phyloP scores from a whole-genome alignment of 2,888 invertebrate genomes.

The Byasa hedistus region DNA sequence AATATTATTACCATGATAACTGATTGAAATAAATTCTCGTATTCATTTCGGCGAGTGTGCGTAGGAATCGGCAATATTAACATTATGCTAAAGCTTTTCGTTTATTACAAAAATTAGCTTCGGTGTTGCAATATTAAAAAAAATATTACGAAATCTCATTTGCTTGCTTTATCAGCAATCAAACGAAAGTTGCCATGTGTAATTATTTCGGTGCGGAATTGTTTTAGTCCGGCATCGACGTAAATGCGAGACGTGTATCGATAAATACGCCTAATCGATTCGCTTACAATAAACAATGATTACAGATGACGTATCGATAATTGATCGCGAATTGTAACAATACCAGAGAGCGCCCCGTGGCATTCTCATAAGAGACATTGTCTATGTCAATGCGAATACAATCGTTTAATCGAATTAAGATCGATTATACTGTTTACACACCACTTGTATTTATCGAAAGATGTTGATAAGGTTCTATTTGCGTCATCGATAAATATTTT shows the following conservation, averaged over 20 bases:
- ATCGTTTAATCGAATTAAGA: constrained; percentile 15
- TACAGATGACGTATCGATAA: constrained; percentile 41
- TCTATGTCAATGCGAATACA: constrained; percentile 23
- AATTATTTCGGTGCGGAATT: constrained; percentile 13
- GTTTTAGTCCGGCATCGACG: constrained; percentile 16
- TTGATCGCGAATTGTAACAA: constrained; percentile 37
- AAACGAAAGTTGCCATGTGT: constrained; percentile 10
- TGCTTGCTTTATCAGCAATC: constrained; percentile 8
- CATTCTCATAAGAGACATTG: constrained; percentile 13
- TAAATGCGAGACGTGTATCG: constrained; percentile 34
- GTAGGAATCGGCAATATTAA: no score
- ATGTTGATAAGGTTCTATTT: background rate
- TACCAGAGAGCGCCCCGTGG: constrained; percentile 21
- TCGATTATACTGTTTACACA: constrained; percentile 8
- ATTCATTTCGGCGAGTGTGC: background rate
- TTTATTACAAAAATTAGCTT: no score
- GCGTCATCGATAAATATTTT: no score
- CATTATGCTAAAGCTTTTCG: no score
- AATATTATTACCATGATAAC: background rate
- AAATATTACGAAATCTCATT: constrained; percentile 2
- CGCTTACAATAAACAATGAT: constrained; percentile 38
- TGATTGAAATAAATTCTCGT: background rate
- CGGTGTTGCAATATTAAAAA: background rate
- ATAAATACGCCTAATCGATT: constrained; percentile 42
- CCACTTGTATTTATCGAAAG: background rate